phyloP scores from a whole-genome alignment of 2,888 invertebrate genomes.

The Nasonia oneida region DNA sequence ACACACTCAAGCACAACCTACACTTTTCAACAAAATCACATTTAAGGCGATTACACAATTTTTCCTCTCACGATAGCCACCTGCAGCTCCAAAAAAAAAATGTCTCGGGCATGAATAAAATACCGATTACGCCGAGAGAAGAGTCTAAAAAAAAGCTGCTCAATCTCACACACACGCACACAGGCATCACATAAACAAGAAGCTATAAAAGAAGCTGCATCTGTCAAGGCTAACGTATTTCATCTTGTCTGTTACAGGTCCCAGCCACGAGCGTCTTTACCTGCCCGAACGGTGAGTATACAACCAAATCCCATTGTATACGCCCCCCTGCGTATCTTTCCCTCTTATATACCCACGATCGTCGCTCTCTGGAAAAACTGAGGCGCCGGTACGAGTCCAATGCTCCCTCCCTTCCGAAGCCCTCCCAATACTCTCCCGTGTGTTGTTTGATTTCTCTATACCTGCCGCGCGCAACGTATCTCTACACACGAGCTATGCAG shows the following conservation, averaged over 20 bases:
- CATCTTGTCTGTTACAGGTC: constrained; percentile 81
- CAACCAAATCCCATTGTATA: constrained; percentile 40
- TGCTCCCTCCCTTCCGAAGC: not conserved
- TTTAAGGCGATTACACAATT: constrained; percentile 44
- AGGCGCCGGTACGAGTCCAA: not conserved
- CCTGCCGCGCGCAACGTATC: not conserved
- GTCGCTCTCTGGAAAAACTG: not conserved
- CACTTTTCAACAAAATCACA: constrained; percentile 16
- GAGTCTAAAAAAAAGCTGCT: not conserved
- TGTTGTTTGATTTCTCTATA: not conserved
- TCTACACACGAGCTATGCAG: too few relatives aligned
- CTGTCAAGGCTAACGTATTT: constrained; percentile 33
- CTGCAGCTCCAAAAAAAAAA: constrained; percentile 15
- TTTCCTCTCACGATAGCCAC: constrained; percentile 16
- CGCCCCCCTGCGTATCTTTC: not conserved
- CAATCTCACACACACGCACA: not conserved
- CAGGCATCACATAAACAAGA: not conserved
- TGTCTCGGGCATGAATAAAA: constrained; percentile 19
- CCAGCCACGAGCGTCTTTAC: constrained; percentile 83
- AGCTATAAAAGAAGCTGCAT: constrained; percentile 22
- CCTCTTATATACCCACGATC: not conserved
- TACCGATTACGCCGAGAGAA: not conserved
- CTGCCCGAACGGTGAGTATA: constrained; percentile 87
- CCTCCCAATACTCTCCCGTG: not conserved
- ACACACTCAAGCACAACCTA: constrained; percentile 2